These are phyloP conservation scores for Acronicta alni DNA, from an alignment of 2,888 invertebrate species.

Conservation along the genomic window DNA sequence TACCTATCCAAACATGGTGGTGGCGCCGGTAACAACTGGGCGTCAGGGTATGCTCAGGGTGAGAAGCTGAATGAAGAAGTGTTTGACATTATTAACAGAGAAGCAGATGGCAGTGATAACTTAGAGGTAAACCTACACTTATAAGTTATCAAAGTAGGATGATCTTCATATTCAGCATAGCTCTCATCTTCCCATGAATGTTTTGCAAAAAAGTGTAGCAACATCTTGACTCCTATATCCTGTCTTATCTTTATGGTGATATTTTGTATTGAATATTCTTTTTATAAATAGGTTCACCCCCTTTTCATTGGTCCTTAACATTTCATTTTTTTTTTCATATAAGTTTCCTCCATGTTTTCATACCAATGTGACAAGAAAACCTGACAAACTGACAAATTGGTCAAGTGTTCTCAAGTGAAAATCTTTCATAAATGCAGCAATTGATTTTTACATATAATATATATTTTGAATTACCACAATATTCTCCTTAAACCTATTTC, in stretches of 20 bases:
- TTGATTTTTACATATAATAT: no score
- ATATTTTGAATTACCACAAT: not conserved
- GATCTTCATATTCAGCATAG: no score
- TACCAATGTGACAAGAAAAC: no score
- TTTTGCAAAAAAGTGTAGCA: not conserved
- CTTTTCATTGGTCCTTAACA: no score
- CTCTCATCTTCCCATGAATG: not conserved
- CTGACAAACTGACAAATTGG: no score
- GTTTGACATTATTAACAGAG: conserved; percentile 99
- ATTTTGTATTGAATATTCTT: not conserved
- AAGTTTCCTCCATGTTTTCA: no score
- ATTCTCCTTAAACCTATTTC: not conserved
- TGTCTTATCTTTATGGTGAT: no score
- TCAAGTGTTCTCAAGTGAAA: no score
- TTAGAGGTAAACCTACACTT: conserved; percentile 94
- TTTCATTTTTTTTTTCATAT: no score
- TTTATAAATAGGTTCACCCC: not conserved
- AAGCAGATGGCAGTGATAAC: conserved; percentile 99
- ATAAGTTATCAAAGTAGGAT: not conserved
- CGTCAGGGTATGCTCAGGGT: conserved; percentile 98
- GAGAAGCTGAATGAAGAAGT: conserved; percentile 98
- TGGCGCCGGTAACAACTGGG: conserved; percentile 99
- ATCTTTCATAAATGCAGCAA: no score
- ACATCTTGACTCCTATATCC: no score
- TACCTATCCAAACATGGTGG: conserved; percentile 99